Conservation (phyloP, 2,888 invertebrate species). For the Drosophila pseudotalamancana region DNA sequence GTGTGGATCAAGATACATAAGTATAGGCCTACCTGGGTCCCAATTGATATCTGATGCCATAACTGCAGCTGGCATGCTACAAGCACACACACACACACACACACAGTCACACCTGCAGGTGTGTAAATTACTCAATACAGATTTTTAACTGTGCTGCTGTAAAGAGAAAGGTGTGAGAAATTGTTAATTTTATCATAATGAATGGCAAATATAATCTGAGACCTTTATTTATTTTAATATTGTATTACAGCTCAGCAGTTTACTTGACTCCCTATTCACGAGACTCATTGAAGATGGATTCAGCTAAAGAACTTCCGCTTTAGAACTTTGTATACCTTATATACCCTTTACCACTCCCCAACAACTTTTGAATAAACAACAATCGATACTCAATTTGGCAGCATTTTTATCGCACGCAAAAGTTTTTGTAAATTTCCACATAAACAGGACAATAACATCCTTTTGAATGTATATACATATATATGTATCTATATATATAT, state of each 20-base stretch:
- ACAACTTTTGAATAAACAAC: conserved; percentile 24
- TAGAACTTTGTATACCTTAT: not conserved
- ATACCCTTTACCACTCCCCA: not conserved
- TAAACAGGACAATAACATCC: conserved; percentile 44
- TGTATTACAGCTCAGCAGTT: too few species aligned
- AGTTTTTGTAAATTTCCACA: conserved; percentile 36
- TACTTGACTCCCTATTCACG: too few species aligned
- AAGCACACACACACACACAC: conserved; percentile 7
- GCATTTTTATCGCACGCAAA: not conserved
- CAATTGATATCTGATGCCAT: conserved; percentile 84
- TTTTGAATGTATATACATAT: too few species aligned
- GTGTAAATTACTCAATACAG: not conserved
- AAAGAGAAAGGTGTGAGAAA: not conserved
- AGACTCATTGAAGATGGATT: too few species aligned
- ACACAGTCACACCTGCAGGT: conserved; percentile 5
- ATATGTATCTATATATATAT: too few species aligned
- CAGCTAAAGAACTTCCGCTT: not conserved
- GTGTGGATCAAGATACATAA: not conserved
- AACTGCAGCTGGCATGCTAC: conserved; percentile 84
- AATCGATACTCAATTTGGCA: conserved; percentile 57
- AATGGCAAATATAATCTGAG: too few species aligned
- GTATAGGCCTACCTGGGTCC: conserved; percentile 83
- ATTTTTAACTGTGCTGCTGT: conserved; percentile 1
- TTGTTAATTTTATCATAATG: too few species aligned
- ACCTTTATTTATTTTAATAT: too few species aligned